A percentile compares a stretch with the other conserved stretches of the same genome.
Evolutionary conservation across 2,888 invertebrate species (phyloP).

Genomic region (Macrosoma leucophasiata): DNA sequence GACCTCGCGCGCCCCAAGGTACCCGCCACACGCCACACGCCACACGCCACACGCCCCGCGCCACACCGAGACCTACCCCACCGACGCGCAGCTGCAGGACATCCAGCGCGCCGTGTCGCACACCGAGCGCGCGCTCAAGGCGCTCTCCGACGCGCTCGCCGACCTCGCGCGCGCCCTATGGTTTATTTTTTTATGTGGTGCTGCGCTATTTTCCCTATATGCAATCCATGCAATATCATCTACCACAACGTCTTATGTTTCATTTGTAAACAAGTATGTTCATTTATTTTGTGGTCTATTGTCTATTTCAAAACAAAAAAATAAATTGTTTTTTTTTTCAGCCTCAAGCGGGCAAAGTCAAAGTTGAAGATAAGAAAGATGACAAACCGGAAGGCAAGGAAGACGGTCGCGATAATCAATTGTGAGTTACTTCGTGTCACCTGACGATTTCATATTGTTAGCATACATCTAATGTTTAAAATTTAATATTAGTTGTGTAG

Average conservation of each 20-base stretch:
- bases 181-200: neutral
- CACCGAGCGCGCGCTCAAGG: neutral
- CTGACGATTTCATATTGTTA: neutral
- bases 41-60: neutral
- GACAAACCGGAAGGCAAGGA: slow-evolving; percentile 77
- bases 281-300: no score
- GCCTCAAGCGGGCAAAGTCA: slow-evolving; percentile 39
- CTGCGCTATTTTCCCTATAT: no score
- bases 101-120: neutral
- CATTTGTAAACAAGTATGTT: no score
- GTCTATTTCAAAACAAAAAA: no score
- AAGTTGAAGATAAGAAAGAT: slow-evolving; percentile 53
- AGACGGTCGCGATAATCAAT: slow-evolving; percentile 88
- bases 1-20: slow-evolving; percentile 68
- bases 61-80: neutral
- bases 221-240: no score
- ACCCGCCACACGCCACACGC: neutral
- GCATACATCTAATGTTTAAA: no score
- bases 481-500: no score
- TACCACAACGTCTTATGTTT: no score
- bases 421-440: slow-evolving; percentile 68
- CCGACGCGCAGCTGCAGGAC: neutral
- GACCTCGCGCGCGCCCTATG: neutral
- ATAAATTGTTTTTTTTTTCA: slow-evolving; percentile 21
- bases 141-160: slow-evolving; percentile 89